These are phyloP conservation scores for Seira ritae DNA, from an alignment of 2,888 invertebrate genomes.

Conservation along the genomic window DNA sequence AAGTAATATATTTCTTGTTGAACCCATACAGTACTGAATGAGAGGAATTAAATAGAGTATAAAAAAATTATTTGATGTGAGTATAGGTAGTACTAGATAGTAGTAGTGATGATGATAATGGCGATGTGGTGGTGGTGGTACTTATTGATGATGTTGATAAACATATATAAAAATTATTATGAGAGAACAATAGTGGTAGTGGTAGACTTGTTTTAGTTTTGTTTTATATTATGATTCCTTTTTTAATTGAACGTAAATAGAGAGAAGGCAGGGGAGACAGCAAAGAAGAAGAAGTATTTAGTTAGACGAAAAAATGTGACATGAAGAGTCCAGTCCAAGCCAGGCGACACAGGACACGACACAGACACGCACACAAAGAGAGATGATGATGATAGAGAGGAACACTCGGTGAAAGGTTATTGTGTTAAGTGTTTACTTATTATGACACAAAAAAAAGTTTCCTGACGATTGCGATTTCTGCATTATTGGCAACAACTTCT, in stretches of 20 bases:
- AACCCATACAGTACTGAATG: background rate
- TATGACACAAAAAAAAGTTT: background rate
- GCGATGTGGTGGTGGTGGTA: background rate
- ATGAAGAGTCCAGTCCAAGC: background rate
- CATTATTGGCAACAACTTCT: slow-evolving; percentile 40
- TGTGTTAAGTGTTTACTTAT: slow-evolving; percentile 23
- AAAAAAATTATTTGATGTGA: too few species aligned
- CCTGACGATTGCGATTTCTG: slow-evolving; percentile 14
- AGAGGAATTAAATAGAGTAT: too few species aligned
- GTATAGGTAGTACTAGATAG: too few species aligned
- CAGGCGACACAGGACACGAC: background rate
- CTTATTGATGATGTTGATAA: too few species aligned
- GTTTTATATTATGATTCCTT: too few species aligned
- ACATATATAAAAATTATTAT: too few species aligned
- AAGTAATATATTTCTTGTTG: background rate
- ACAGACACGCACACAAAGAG: slow-evolving; percentile 16
- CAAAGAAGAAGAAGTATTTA: background rate
- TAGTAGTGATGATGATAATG: background rate
- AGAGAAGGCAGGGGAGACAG: background rate
- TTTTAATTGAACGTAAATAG: background rate
- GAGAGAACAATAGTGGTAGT: background rate
- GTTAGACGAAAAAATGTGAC: background rate
- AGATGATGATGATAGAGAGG: slow-evolving; percentile 16
- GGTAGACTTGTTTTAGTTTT: background rate
- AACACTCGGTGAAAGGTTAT: slow-evolving; percentile 17